Evolutionary conservation across 2,113 vertebrate genomes (phyloP), one percentile per base, ranked within the genome.

Genomic region (Gallinago media): DNA sequence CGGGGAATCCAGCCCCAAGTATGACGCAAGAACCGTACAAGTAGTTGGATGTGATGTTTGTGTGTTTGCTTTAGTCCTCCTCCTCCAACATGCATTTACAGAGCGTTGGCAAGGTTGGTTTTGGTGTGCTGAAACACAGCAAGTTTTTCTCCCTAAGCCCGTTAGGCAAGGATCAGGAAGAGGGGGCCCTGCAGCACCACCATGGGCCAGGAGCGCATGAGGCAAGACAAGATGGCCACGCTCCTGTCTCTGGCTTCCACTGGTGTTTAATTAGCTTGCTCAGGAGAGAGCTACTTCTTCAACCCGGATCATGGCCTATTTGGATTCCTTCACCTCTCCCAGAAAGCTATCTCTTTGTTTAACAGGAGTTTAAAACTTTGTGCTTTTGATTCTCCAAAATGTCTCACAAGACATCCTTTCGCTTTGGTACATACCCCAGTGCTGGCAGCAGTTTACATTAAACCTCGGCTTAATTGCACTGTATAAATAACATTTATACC

Each of bases 401-500:
- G 14, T 85, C 68, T 93, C 63, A 46, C 27, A 68, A 93, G 58
- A 29, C 3, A 1, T 59, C 56, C 73, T 92, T 94, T 96, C 70
- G 22, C 74, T 85, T 55, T 16, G 72, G 65, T 87, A 68, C 50
- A 34, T 70, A 73, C 40, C 50, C 49, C 44, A 76, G 32, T 19
- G 29, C 84, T 87, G 74, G 87, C 81, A 88, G 61, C 22, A 27
- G 56, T 88, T 93, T 88, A 88, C 36, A 68, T 87, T 70, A 84
- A 96, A 74, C 46, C n/a, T 88, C 59, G 81, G 56, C 59, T 85
- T 92, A 96, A 96, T 81, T 94, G 49, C 61, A 66, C 56, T 52
- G 25, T 68, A 65, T 96, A 85, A 96, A 94, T 87, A 95, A 82
- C 66, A 91, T 94, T 88, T 81, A n/a, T 72, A 58, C 49, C 70